Conservation (phyloP, 2,113 vertebrate species). For the Tenebrosternarchus preto region DNA sequence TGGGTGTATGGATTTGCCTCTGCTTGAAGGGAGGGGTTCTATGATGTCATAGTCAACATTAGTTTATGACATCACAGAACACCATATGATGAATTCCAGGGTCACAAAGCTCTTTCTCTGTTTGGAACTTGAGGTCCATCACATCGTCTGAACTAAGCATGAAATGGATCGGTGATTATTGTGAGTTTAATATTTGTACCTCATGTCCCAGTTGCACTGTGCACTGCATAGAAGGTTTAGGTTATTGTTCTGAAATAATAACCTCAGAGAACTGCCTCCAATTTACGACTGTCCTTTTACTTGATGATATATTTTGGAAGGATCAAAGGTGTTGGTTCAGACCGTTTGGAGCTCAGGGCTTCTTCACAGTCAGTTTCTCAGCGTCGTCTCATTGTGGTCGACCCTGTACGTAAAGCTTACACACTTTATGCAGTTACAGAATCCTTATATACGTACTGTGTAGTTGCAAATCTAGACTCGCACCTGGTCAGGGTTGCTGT, state of each 20-base stretch:
- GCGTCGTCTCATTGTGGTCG: slow-evolving; percentile 16
- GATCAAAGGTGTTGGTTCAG: slow-evolving; percentile 21
- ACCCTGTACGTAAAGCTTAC: slow-evolving; percentile 15
- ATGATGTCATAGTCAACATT: slow-evolving; percentile 26
- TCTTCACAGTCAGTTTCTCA: slow-evolving; percentile 6
- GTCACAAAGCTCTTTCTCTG: background rate
- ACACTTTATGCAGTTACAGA: slow-evolving; percentile 8
- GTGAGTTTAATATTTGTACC: background rate
- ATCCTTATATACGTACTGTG: slow-evolving; percentile 22
- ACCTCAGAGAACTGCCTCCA: background rate
- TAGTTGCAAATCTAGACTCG: slow-evolving; percentile 20
- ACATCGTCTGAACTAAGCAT: slow-evolving; percentile 27
- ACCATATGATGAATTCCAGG: background rate
- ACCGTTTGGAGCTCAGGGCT: background rate
- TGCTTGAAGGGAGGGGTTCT: background rate
- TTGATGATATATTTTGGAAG: slow-evolving; percentile 2
- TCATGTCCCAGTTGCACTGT: background rate
- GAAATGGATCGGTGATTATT: background rate
- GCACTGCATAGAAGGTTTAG: background rate
- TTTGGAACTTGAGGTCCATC: background rate
- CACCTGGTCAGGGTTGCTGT: background rate
- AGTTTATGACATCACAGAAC: slow-evolving; percentile 24
- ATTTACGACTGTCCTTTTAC: background rate
- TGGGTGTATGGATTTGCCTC: slow-evolving; percentile 24
- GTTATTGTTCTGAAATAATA: background rate